Evolutionary conservation across 2,888 invertebrate genomes (phyloP).

Genomic region (Ashinkailepas kermadecensis): DNA sequence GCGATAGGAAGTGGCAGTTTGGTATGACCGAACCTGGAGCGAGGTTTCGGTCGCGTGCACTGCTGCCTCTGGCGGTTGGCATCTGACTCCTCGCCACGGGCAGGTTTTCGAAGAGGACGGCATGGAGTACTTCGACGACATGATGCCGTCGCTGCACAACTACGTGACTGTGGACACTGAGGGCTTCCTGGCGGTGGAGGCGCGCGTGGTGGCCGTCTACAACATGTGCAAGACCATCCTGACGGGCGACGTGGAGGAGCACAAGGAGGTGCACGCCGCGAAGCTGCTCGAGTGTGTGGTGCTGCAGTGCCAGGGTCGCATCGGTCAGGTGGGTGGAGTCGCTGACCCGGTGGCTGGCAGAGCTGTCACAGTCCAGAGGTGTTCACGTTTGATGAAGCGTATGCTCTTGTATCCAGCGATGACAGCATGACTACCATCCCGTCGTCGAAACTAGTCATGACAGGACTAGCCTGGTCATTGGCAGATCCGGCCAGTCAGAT

Average conservation of each 20-base stretch:
- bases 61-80: too few species aligned
- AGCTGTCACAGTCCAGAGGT: too few species aligned
- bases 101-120: slow-evolving; percentile 88
- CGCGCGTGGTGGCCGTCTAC: slow-evolving; percentile 75
- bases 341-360: too few species aligned
- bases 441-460: too few species aligned
- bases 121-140: slow-evolving; percentile 91
- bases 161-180: slow-evolving; percentile 93
- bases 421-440: too few species aligned
- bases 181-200: slow-evolving; percentile 64
- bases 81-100: slow-evolving; percentile 1
- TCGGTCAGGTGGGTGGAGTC: slow-evolving; percentile 55
- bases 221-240: slow-evolving; percentile 84
- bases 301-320: slow-evolving; percentile 67
- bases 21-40: too few species aligned
- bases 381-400: too few species aligned
- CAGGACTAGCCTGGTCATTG: too few species aligned
- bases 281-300: slow-evolving; percentile 94
- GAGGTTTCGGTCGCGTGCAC: too few species aligned
- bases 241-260: slow-evolving; percentile 57
- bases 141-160: slow-evolving; percentile 98
- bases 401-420: too few species aligned
- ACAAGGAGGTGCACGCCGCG: slow-evolving; percentile 91
- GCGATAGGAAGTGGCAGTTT: too few species aligned
- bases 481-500: too few species aligned